phyloP scores from a whole-genome alignment of 2,888 invertebrate species.

The Thecophora atra region DNA sequence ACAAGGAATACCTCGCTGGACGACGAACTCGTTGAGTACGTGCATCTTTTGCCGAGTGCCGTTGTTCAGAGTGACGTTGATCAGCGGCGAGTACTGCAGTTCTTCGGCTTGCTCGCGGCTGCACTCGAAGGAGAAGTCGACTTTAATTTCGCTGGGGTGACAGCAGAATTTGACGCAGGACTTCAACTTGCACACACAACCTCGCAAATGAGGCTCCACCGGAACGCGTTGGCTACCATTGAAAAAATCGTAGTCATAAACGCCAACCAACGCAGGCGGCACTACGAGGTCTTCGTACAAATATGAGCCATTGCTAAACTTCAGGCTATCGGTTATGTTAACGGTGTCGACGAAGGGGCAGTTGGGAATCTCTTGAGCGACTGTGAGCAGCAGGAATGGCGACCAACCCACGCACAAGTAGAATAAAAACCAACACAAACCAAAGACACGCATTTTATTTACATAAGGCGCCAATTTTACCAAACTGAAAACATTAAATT shows the following conservation, averaged over 20 bases:
- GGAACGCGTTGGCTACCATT: slow-evolving; percentile 26
- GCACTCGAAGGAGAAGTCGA: slow-evolving; percentile 12
- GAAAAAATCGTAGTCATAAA: slow-evolving; percentile 45
- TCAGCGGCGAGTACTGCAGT: slow-evolving; percentile 24
- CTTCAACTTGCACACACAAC: slow-evolving; percentile 53
- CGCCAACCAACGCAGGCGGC: slow-evolving; percentile 42
- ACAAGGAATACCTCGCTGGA: slow-evolving; percentile 48
- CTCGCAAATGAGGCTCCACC: slow-evolving; percentile 47
- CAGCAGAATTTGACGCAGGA: slow-evolving; percentile 55
- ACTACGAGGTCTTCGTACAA: slow-evolving; percentile 50
- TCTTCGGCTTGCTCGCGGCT: slow-evolving; percentile 30
- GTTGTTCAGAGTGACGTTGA: slow-evolving; percentile 33
- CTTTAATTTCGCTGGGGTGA: slow-evolving; percentile 27
- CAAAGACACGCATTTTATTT: background rate
- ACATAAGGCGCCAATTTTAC: background rate
- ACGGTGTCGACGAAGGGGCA: slow-evolving; percentile 50
- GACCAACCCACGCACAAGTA: too few species aligned
- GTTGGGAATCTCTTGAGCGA: slow-evolving; percentile 34
- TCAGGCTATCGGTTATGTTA: slow-evolving; percentile 47
- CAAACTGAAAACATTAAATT: background rate
- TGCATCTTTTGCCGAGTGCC: slow-evolving; percentile 31
- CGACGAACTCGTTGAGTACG: slow-evolving; percentile 39
- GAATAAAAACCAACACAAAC: background rate
- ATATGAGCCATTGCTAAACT: slow-evolving; percentile 49
- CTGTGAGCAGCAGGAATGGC: background rate